Percentiles rank a stretch among this genome's conserved stretches.
phyloP scores from a whole-genome alignment of 2,797 vertebrate species.

The Argyrosomus regius region DNA sequence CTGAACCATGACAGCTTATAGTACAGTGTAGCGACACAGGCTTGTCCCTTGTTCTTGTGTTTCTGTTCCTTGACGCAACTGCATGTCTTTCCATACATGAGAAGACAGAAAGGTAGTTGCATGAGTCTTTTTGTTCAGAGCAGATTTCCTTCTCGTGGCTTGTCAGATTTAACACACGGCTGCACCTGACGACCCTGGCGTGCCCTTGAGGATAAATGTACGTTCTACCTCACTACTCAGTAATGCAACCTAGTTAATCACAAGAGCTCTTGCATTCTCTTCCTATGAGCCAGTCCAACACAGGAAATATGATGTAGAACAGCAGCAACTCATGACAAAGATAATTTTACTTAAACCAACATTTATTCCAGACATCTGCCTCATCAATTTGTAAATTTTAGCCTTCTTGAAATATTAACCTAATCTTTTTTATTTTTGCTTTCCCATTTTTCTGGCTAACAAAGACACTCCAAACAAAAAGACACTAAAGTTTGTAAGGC shows the following conservation, averaged over 20 bases:
- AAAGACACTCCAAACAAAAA: constrained; percentile 19
- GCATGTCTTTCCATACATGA: constrained; percentile 11
- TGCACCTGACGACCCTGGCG: constrained; percentile 25
- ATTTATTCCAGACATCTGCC: not conserved
- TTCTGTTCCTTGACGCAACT: constrained; percentile 2
- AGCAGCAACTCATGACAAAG: constrained; percentile 1
- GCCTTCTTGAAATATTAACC: constrained; percentile 5
- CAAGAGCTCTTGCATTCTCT: constrained; percentile 12
- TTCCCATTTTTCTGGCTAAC: not conserved
- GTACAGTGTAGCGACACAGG: constrained; percentile 34
- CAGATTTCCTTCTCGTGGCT: constrained; percentile 23
- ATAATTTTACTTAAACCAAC: not conserved
- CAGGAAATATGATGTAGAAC: constrained; percentile 1
- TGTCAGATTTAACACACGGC: constrained; percentile 43
- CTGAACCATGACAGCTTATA: constrained; percentile 40
- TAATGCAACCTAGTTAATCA: constrained; percentile 57
- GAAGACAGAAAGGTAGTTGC: not conserved
- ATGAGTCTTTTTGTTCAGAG: constrained; percentile 19
- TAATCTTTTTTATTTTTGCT: not conserved
- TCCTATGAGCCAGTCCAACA: not conserved
- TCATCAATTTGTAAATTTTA: not conserved
- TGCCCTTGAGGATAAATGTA: constrained; percentile 52
- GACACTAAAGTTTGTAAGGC: not conserved
- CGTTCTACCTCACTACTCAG: constrained; percentile 59
- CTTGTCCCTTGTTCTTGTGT: constrained; percentile 20